Evolutionary conservation across 2,113 vertebrate genomes (phyloP), one percentile per base, ranked within the genome.

Genomic region (Tenebrosternarchus preto): DNA sequence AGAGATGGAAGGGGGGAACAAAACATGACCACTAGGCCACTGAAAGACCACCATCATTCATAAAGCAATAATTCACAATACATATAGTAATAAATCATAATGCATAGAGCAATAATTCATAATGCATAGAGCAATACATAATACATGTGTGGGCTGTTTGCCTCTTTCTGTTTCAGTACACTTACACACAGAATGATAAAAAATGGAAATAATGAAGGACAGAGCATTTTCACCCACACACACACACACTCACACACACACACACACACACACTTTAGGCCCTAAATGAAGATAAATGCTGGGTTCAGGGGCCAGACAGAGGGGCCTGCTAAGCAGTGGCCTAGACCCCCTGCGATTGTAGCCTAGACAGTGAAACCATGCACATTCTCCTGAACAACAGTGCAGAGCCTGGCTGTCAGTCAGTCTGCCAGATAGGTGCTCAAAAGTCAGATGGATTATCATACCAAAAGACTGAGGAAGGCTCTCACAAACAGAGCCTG

Each of bases 251-350:
- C 71, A 57, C 67, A 74, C 12, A 74, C 33, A 75, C 56, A 43
- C 60, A 75, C 68, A 77, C 75, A 78, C 70, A 70, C 43, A 43
- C 78, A 80, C 19, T 12, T 43, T 67, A 71, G 67, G 69, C 71
- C 46, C 69, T 31, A 76, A 53, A 66, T 63, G 61, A 55, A 81
- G 74, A 75, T 61, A 81, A 81, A 81, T 50, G 27, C 72, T 57
- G 71, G 72, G 59, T 70, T 68, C 56, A 70, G 80, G 25, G 80
- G 64, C n/a, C 79, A 81, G 79, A 76, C 72, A 60, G 73, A 69
- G 64, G 68, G 63, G 22, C 71, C 79, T 69, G 63, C 63, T 66
- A 39, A 12, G 64, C 20, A 39, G 64, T 39, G 31, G 64, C 64
- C 31, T 20, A 11, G 73, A 70, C 25, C 63, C 63, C 20, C 17